Percentiles rank a stretch among this genome's conserved stretches.
phyloP scores from a whole-genome alignment of 2,113 vertebrate species.

The Thunnus thynnus region DNA sequence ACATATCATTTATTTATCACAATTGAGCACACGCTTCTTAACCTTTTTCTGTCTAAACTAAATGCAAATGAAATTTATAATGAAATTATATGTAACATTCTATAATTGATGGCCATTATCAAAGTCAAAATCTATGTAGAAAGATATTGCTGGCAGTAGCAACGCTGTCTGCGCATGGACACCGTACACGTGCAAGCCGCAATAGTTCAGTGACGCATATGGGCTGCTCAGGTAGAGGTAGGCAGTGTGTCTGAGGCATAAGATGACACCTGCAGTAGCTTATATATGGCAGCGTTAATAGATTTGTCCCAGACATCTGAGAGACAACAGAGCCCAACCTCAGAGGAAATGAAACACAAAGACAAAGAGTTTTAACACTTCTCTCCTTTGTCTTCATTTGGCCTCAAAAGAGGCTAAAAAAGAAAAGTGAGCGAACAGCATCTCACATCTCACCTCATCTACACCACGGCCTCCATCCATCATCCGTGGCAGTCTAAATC shows the following conservation, averaged over 20 bases:
- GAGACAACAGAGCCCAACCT: conserved; percentile 67
- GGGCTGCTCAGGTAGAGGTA: too few relatives aligned
- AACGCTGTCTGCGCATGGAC: too few relatives aligned
- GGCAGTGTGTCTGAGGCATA: not conserved
- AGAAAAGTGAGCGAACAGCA: conserved; percentile 63
- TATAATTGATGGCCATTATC: too few relatives aligned
- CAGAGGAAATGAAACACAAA: conserved; percentile 72
- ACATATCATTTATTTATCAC: too few relatives aligned
- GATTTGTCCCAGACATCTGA: conserved; percentile 79
- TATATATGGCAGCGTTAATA: conserved; percentile 79
- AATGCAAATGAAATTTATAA: too few relatives aligned
- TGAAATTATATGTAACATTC: too few relatives aligned
- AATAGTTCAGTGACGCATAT: too few relatives aligned
- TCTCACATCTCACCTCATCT: conserved; percentile 84
- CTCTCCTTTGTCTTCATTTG: conserved; percentile 83
- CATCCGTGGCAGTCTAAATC: conserved; percentile 78
- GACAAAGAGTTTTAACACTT: conserved; percentile 66
- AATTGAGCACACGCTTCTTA: too few relatives aligned
- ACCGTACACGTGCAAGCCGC: too few relatives aligned
- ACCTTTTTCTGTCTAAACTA: too few relatives aligned
- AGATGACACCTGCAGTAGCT: conserved; percentile 73
- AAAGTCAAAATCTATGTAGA: too few relatives aligned
- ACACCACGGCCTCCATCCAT: conserved; percentile 78
- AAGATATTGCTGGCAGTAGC: too few relatives aligned
- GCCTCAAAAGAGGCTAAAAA: conserved; percentile 70